phyloP scores from a whole-genome alignment of 2,113 vertebrate genomes.

The Stictonetta naevosa region DNA sequence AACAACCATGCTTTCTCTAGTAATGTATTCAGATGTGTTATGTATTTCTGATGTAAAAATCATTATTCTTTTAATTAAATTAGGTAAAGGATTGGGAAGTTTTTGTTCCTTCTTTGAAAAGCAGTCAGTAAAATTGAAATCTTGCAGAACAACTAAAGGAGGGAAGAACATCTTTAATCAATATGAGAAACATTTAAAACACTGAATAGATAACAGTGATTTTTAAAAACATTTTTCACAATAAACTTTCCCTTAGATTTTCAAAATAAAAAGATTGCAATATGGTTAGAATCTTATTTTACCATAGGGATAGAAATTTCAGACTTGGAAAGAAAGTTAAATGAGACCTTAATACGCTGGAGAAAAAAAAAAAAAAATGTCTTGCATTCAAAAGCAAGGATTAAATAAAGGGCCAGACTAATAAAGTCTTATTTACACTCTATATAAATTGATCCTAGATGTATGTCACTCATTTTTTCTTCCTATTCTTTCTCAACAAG shows the following conservation, averaged over 20 bases:
- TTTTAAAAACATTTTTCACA: not conserved
- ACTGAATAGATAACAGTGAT: not conserved
- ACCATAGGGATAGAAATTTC: not conserved
- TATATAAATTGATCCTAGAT: not conserved
- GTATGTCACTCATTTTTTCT: not conserved
- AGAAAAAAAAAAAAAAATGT: not conserved
- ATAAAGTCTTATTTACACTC: not conserved
- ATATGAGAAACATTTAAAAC: not conserved
- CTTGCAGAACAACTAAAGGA: not conserved
- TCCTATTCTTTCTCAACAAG: not conserved
- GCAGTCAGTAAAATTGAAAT: not conserved
- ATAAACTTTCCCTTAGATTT: not conserved
- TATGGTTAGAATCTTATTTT: not conserved
- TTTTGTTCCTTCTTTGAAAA: not conserved
- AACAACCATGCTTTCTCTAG: not conserved
- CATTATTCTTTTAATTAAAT: not conserved
- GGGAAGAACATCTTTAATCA: not conserved
- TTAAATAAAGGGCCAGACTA: not conserved
- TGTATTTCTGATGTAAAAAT: not conserved
- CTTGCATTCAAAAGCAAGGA: not conserved
- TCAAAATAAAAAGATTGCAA: not conserved
- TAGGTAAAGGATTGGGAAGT: not conserved
- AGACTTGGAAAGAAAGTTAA: not conserved
- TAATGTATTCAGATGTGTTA: not conserved
- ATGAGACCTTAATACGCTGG: not conserved